A percentile compares a stretch with the other conserved stretches of the same genome.
These are phyloP conservation scores for Urocolius indicus DNA, from an alignment of 2,113 vertebrate species.

Conservation along the genomic window DNA sequence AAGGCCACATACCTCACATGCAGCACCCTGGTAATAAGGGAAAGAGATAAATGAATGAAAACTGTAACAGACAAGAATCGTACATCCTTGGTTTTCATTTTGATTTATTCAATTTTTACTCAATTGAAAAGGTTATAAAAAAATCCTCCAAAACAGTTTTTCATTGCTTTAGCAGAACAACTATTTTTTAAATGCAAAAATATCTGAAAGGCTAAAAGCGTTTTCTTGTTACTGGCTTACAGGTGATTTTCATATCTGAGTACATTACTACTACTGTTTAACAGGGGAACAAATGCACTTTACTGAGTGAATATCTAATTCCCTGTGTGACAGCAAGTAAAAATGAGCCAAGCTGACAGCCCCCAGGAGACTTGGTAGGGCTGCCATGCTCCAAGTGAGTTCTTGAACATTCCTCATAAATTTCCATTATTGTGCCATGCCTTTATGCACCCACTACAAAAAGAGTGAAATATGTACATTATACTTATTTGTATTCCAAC, in stretches of 20 bases:
- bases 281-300: not conserved
- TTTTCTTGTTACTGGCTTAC: constrained; percentile 20
- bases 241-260: constrained; percentile 11
- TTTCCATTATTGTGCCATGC: not conserved
- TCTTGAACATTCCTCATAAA: not conserved
- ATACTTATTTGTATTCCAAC: not conserved
- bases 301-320: not conserved
- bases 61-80: not conserved
- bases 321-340: not conserved
- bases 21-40: not conserved
- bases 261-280: not conserved
- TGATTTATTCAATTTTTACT: not conserved
- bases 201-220: not conserved
- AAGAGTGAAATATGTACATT: not conserved
- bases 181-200: not conserved
- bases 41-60: not conserved
- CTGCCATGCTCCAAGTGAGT: not conserved
- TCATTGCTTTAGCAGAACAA: not conserved
- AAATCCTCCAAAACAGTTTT: not conserved
- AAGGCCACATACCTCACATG: not conserved
- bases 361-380: not conserved
- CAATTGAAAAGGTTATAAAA: not conserved
- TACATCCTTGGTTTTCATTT: not conserved
- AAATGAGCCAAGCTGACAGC: not conserved
- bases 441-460: not conserved